Evolutionary conservation across 1,140 invertebrate species (phyloP), one percentile per base, ranked within the genome.

Genomic region (Sitophilus oryzae): DNA sequence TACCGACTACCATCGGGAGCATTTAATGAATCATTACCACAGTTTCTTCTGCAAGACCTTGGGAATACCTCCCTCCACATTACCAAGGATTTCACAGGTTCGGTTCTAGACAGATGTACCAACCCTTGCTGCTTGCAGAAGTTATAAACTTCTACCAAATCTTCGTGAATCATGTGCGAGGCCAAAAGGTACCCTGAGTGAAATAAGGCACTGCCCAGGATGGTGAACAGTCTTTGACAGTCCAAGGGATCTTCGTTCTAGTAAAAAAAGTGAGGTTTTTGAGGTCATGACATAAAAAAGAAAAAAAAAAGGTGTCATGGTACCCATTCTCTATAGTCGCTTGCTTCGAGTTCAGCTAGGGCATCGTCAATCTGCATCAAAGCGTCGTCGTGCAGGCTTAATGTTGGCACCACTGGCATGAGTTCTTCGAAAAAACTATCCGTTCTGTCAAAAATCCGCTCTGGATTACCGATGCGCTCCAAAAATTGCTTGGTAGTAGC

Each of bases 251-350:
- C 84, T 69, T 88, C 84, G 66, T 84, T 88, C 83, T 85, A 67
- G 18, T 76, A 73, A 56, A 36, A 43, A 46, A 51, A 47, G 10
- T 41, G 14, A n/a, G 1, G n/a, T 41, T 50, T 8, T 2, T 46
- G 43, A n/a, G 8, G n/a, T 18, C 8, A 4, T 46, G 15, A 5
- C 14, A 19, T 18, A 19, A 44, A 11, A 20, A 51, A 35, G 21
- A 34, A 42, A 25, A 43, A 16, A 20, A 15, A 18, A 35, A 11
- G 2, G 14, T 1, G 4, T 35, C 3, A 3, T 30, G 16, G 60
- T 74, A 85, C 83, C 85, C 85, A 88, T 71, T 88, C 85, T 62
- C 84, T 74, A 70, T 89, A 88, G 72, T 89, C 86, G 74, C 86
- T 86, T 14, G 88, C 83, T 73, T 88, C 86, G 68, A 90, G 78